phyloP scores from a whole-genome alignment of 1,140 invertebrate genomes.

The Chironomus tepperi region DNA sequence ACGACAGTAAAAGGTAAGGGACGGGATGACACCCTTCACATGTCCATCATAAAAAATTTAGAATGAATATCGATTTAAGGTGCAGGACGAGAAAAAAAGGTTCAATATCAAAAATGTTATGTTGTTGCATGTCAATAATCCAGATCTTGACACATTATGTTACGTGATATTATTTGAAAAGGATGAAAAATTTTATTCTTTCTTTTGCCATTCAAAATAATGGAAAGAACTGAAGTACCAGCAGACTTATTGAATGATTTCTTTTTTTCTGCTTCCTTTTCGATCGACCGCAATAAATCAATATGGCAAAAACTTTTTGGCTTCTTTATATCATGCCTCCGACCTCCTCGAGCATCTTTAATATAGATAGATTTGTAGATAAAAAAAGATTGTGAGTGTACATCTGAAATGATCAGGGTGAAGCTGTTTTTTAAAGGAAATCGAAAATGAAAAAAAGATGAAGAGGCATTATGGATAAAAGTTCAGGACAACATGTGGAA shows the following conservation, averaged over 20 bases:
- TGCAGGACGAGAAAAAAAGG: neutral
- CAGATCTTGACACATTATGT: neutral
- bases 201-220: neutral
- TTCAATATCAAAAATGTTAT: neutral
- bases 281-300: conserved; percentile 22
- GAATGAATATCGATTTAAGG: too few relatives aligned
- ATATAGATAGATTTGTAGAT: too few relatives aligned
- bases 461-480: too few relatives aligned
- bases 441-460: too few relatives aligned
- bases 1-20: neutral
- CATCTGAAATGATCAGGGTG: too few relatives aligned
- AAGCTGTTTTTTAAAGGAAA: too few relatives aligned
- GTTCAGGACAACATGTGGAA: too few relatives aligned
- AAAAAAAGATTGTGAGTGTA: too few relatives aligned
- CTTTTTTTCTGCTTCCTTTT: neutral
- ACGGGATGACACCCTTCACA: too few relatives aligned
- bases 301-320: neutral
- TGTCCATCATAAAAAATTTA: too few relatives aligned
- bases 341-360: too few relatives aligned
- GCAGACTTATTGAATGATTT: neutral
- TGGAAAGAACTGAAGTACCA: neutral
- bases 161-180: neutral
- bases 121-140: neutral
- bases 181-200: neutral
- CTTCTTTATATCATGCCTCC: neutral